Evolutionary conservation across 2,888 invertebrate genomes (phyloP).

Genomic region (Sarcophaga variegata): DNA sequence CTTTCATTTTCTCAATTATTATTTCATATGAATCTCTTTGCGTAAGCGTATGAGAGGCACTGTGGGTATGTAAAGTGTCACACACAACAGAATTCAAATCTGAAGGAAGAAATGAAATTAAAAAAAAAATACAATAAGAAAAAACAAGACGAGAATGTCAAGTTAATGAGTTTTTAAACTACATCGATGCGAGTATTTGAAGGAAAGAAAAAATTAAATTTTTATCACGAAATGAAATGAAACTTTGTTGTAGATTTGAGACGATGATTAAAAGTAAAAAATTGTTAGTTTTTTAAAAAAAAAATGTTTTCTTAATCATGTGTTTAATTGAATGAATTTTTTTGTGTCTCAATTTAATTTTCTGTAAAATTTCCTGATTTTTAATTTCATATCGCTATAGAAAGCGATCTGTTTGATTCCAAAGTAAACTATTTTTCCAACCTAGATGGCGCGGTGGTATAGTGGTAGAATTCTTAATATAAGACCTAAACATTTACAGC

Average conservation of each 20-base stretch:
- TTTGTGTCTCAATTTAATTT: slow-evolving; percentile 13
- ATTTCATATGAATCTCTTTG: slow-evolving; percentile 9
- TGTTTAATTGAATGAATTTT: slow-evolving; percentile 55
- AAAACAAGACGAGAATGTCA: background rate
- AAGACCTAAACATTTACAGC: too few species aligned
- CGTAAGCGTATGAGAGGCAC: slow-evolving; percentile 8
- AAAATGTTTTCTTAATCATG: slow-evolving; percentile 56
- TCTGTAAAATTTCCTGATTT: too few species aligned
- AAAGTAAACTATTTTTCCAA: too few species aligned
- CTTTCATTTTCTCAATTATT: background rate
- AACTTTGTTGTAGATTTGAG: background rate
- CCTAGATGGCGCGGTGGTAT: too few species aligned
- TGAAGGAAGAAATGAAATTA: background rate
- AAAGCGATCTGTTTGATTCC: too few species aligned
- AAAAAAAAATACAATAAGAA: background rate
- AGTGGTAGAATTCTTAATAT: too few species aligned
- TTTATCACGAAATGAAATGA: background rate
- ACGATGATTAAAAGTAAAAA: background rate
- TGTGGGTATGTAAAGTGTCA: background rate
- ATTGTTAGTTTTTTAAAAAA: background rate
- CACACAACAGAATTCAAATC: slow-evolving; percentile 6
- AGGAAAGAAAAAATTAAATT: background rate
- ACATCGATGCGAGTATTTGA: slow-evolving; percentile 41
- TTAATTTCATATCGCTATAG: too few species aligned
- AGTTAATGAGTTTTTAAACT: slow-evolving; percentile 63